Evolutionary conservation across 2,113 vertebrate genomes (phyloP).

Genomic region (Ciconia stormi): DNA sequence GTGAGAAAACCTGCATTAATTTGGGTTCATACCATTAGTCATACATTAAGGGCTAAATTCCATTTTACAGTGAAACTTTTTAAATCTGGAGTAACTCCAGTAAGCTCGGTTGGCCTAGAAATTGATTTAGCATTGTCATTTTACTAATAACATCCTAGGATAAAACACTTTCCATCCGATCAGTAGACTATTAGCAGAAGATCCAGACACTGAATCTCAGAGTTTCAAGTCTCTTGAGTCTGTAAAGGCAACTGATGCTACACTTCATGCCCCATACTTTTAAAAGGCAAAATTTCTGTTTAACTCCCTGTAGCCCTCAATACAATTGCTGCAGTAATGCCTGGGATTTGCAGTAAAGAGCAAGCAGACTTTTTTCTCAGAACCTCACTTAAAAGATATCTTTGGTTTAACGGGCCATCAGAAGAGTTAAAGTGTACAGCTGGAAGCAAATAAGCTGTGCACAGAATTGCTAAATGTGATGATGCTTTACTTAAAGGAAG

Average conservation of each 20-base stretch:
- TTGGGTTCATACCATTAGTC: background rate
- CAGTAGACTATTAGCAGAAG: background rate
- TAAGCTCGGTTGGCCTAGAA: background rate
- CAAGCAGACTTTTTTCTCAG: background rate
- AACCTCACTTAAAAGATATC: background rate
- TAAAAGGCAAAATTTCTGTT: background rate
- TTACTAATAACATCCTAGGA: slow-evolving; percentile 11
- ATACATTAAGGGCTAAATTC: background rate
- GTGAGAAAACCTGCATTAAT: background rate
- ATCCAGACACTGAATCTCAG: background rate
- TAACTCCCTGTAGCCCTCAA: background rate
- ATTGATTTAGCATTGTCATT: slow-evolving; percentile 9
- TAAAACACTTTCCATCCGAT: background rate
- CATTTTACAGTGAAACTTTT: background rate
- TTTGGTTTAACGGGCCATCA: background rate
- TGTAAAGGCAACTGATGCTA: background rate
- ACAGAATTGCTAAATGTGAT: background rate
- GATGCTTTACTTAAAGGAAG: background rate
- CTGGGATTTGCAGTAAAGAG: background rate
- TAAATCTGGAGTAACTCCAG: background rate
- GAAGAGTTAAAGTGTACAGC: background rate
- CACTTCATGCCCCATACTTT: background rate
- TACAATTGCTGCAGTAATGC: background rate
- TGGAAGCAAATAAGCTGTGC: background rate
- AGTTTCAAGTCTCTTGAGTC: background rate